phyloP scores from a whole-genome alignment of 2,888 invertebrate genomes.

The Megamerina dolium region DNA sequence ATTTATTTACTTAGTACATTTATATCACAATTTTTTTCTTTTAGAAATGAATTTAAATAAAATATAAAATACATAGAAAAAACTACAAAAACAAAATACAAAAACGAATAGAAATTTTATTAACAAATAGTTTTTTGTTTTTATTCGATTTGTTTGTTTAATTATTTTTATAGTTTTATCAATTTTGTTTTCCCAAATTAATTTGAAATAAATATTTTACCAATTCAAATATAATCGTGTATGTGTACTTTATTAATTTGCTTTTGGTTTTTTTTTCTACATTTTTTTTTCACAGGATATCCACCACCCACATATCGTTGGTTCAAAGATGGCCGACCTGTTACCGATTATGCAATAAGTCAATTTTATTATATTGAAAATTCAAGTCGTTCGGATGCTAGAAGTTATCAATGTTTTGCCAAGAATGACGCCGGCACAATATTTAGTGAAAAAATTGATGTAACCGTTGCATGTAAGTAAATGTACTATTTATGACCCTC shows the following conservation, averaged over 20 bases:
- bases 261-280: conserved; percentile 29
- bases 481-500: too few relatives aligned
- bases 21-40: too few relatives aligned
- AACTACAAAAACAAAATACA: too few relatives aligned
- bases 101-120: too few relatives aligned
- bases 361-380: conserved; percentile 77
- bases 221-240: too few relatives aligned
- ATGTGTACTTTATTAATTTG: conserved; percentile 9
- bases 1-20: too few relatives aligned
- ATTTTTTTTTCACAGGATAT: conserved; percentile 58
- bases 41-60: too few relatives aligned
- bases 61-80: too few relatives aligned
- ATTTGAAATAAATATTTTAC: too few relatives aligned
- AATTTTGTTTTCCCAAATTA: conserved; percentile 18
- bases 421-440: conserved; percentile 87
- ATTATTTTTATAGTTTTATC: conserved; percentile 7
- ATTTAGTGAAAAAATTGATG: conserved; percentile 82
- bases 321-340: conserved; percentile 77
- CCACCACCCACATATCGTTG: conserved; percentile 91
- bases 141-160: too few relatives aligned
- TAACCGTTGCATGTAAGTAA: conserved; percentile 90
- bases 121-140: too few relatives aligned
- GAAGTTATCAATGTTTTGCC: conserved; percentile 88
- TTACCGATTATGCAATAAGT: conserved; percentile 76
- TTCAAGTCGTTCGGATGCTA: conserved; percentile 76